A percentile compares a stretch with the other conserved stretches of the same genome.
Evolutionary conservation across 2,113 vertebrate genomes (phyloP).

Genomic region (Equus quagga): DNA sequence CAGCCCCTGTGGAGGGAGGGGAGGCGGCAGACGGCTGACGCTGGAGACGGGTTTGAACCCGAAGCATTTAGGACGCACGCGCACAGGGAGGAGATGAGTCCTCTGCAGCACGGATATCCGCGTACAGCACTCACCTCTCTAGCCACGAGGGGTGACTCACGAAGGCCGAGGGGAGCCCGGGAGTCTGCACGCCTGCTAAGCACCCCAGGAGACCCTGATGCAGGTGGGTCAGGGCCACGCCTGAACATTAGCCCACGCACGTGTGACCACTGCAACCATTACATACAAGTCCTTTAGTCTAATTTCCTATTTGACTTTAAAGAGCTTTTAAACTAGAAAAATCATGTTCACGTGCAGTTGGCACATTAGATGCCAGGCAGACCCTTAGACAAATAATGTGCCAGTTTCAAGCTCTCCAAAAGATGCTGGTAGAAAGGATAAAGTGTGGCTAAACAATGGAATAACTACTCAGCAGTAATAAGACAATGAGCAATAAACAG

Average conservation of each 20-base stretch:
- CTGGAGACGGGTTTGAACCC: background rate
- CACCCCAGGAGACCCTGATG: background rate
- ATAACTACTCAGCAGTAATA: slow-evolving; percentile 1
- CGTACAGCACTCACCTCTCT: background rate
- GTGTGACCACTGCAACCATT: background rate
- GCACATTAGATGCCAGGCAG: background rate
- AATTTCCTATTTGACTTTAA: background rate
- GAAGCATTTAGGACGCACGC: background rate
- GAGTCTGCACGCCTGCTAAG: background rate
- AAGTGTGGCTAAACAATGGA: background rate
- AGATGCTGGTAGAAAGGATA: background rate
- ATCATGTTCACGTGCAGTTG: background rate
- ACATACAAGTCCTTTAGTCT: background rate
- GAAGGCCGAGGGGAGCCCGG: background rate
- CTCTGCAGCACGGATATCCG: background rate
- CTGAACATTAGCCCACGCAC: background rate
- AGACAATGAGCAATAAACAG: background rate
- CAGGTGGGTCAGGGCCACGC: background rate
- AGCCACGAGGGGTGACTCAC: background rate
- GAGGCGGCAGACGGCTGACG: background rate
- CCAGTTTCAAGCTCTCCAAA: background rate
- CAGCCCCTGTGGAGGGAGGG: background rate
- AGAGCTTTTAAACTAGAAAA: background rate
- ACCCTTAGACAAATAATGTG: background rate
- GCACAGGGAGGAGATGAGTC: background rate